Evolutionary conservation across 2,113 vertebrate species (phyloP), one percentile per base, ranked within the genome.

Genomic region (Odobenus rosmarus): DNA sequence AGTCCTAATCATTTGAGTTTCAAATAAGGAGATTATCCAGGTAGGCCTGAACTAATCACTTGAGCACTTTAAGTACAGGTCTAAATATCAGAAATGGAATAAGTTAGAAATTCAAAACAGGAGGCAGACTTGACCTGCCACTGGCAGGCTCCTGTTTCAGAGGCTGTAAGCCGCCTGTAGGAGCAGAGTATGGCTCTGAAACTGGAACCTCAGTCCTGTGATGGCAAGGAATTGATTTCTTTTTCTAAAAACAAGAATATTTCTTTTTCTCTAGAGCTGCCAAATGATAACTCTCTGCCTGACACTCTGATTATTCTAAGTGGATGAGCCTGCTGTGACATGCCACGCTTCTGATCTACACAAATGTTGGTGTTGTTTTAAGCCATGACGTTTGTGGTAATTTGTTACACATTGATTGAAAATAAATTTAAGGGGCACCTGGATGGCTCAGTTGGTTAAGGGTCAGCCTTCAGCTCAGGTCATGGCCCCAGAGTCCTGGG

Each of bases 81-180:
- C 28, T 67, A 85, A 46, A 67, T 67, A 51, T 36, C 16, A 64
- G 13, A 39, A 19, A 28, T 59, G 23, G 19, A 57, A 36, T 26
- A 39, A 19, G 0, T 18, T 36, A 59, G 12, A 61, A 49, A 69
- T 19, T 67, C 16, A 15, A 33, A 88, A 46, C 3, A 46, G 19
- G 55, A 81, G 62, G 67, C 59, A 13, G 12, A 59, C 14, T 61
- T 59, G 33, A 21, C 9, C 10, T 53, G 18, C 31, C 49, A 4
- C 9, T 53, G 16, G 76, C 51, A 51, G 49, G 18, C 8, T 5
- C 21, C 28, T 4, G 31, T 88, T 33, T n/a, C n/a, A 28, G 71
- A 42, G 26, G 42, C 10, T 16, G 4, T 0, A 19, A 31, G 2
- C 8, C 55, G 9, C 0, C 11, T 5, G 8, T 4, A 46, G 28